Evolutionary conservation across 2,113 vertebrate species (phyloP), one percentile per base, ranked within the genome.

Genomic region (Thalassarche chlororhynchos): DNA sequence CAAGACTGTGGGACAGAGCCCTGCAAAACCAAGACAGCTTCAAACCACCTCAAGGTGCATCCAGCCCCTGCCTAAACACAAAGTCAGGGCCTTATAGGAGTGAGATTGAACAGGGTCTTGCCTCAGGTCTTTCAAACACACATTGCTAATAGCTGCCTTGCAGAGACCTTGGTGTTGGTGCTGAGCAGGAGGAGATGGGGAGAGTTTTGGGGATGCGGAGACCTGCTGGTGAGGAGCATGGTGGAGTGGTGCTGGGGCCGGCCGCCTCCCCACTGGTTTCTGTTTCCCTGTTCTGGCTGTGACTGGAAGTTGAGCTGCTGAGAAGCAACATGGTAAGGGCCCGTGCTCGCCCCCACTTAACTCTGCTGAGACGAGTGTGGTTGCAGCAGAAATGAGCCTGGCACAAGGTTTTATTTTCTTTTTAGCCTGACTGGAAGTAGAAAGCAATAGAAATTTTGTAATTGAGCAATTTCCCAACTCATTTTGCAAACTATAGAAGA

Each of bases 381-480:
- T 93, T 93, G 84, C 60, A 78, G 70, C 87, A 94, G 87, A 75
- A 79, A 36, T 25, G 24, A 78, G 77, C 74, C 55, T 83, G 86
- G 84, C 77, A 87, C 69, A 57, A 91, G 31, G 44, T 25, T 87
- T 87, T 61, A 19, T 75, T 87, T 90, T 95, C 93, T 89, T 96
- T 97, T 96, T 94, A 96, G 89, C 86, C 31, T 89, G 44, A 91
- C 92, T 96, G 93, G 91, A 96, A 97, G 72, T 40, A 75, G 87
- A 89, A 65, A 95, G 72, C n/a, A 64, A 71, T 34, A 91, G 92
- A 91, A 69, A 49, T 87, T 77, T 82, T 71, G 66, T 57, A 62
- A 72, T 44, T 93, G 92, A 71, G 94, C 72, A 92, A 94, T 91
- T 95, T 97, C 90, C 24, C 15, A 64, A 8, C 49, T 54, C 2